phyloP scores from a whole-genome alignment of 2,888 invertebrate genomes.

The Drosophila sordidapex region DNA sequence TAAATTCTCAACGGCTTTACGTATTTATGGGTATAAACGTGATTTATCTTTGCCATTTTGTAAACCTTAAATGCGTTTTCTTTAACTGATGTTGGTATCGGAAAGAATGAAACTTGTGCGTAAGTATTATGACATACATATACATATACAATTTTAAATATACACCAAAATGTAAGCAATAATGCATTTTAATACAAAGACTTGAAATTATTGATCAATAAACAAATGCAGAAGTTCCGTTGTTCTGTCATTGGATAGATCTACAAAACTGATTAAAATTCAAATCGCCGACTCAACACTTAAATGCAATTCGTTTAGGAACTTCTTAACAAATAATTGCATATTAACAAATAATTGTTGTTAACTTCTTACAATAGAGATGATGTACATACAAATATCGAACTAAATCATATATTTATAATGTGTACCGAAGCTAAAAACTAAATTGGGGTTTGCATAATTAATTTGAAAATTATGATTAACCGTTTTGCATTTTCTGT shows the following conservation, averaged over 20 bases:
- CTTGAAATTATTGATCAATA: constrained; percentile 43
- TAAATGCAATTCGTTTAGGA: constrained; percentile 70
- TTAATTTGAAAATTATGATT: constrained; percentile 13
- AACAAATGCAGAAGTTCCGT: constrained; percentile 64
- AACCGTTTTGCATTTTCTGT: constrained; percentile 12
- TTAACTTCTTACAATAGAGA: constrained; percentile 45
- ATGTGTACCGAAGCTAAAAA: constrained; percentile 1
- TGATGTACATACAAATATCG: constrained; percentile 10
- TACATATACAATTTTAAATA: constrained; percentile 11
- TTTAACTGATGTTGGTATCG: constrained; percentile 14
- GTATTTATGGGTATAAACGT: constrained; percentile 56
- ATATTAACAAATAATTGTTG: constrained; percentile 48
- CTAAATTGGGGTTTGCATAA: background rate
- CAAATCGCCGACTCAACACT: constrained; percentile 37
- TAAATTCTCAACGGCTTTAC: constrained; percentile 50
- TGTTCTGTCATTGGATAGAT: constrained; percentile 35
- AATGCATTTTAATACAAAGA: constrained; percentile 6
- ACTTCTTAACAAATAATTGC: constrained; percentile 69
- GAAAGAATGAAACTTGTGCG: constrained; percentile 48
- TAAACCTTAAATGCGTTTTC: constrained; percentile 44
- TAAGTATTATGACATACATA: constrained; percentile 18
- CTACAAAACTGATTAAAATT: constrained; percentile 42
- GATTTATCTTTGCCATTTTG: constrained; percentile 30
- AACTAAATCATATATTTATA: constrained; percentile 1
- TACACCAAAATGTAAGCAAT: constrained; percentile 5